Base-by-base conservation (phyloP, 2,797 vertebrate genomes). In the Anisognathus igniventris region DNA sequence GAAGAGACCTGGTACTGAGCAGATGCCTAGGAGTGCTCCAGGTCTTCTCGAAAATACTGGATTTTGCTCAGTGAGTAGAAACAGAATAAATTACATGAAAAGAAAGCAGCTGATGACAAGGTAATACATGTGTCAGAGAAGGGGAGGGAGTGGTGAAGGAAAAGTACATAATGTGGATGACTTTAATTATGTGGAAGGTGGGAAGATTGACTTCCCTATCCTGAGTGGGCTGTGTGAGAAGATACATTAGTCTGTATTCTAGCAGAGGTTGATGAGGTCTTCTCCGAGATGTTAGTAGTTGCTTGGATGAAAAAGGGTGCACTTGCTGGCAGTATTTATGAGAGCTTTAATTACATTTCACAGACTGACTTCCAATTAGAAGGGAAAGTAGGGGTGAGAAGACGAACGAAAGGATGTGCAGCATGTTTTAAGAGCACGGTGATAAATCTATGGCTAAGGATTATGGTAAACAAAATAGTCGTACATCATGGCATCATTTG, bases 311-410 rank as follows among this genome's bases (percentile, higher is more conserved):
- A 91, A 94, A 93, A 96, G 90, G 80, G 58, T 93, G 60, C 75
- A 50, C 72, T 93, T 27, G 1, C 86, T 92, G 94, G 73, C 91
- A 95, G 53, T 95, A 96, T 97, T 97, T 97, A 96, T 96, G 95
- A 92, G 90, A 45, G 51, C 35, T 94, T 95, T 97, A 97, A 97
- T 97, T 97, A 95, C 71, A 15, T 91, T 93, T 97, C 78, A 57
- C 79, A 96, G 93, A 60, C 91, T 91, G 92, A 92, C 71, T 92
- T 97, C 78, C 91, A 94, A 92, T 96, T 97, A 95, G 78, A 95
- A 96, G 24, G 42, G 35, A 77, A 74, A 24, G 50, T 18, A 14
- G 11, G 8, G 8, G 3, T 21, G 21, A n/a, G 33, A 53, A 48
- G 15, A 40, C 18, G 42, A 50, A 87, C 27, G 12, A 47, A 65